A percentile compares a stretch with the other conserved stretches of the same genome.
Evolutionary conservation across 2,113 vertebrate species (phyloP).

Genomic region (Saguinus imperator): DNA sequence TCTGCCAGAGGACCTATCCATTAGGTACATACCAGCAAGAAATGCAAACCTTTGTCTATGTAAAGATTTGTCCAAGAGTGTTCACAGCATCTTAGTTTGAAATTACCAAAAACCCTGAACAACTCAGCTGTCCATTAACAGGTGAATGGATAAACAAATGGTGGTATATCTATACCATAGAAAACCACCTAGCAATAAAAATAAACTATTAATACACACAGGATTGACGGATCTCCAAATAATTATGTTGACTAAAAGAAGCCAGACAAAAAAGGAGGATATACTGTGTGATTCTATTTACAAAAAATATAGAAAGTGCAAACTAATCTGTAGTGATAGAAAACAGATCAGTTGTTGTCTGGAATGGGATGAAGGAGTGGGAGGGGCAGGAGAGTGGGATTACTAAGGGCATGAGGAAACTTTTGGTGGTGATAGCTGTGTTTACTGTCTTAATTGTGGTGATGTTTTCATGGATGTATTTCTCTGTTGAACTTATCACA

Average conservation of each 20-base stretch:
- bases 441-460: background rate
- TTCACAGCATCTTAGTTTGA: slow-evolving; percentile 22
- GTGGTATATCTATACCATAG: background rate
- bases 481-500: background rate
- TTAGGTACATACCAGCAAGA: background rate
- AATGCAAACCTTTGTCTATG: background rate
- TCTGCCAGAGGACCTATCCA: background rate
- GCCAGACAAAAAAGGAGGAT: background rate
- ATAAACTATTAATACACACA: background rate
- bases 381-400: background rate
- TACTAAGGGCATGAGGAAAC: background rate
- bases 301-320: slow-evolving; percentile 18
- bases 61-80: background rate
- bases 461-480: background rate
- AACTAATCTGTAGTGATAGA: background rate
- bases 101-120: background rate
- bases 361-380: background rate
- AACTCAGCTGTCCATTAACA: background rate
- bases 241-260: slow-evolving; percentile 29
- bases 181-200: slow-evolving; percentile 29
- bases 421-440: background rate
- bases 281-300: background rate
- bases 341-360: background rate
- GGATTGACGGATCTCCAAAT: background rate
- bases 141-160: background rate